These are phyloP conservation scores for Oncorhynchus gorbuscha DNA, from an alignment of 2,113 vertebrate species.

Conservation along the genomic window DNA sequence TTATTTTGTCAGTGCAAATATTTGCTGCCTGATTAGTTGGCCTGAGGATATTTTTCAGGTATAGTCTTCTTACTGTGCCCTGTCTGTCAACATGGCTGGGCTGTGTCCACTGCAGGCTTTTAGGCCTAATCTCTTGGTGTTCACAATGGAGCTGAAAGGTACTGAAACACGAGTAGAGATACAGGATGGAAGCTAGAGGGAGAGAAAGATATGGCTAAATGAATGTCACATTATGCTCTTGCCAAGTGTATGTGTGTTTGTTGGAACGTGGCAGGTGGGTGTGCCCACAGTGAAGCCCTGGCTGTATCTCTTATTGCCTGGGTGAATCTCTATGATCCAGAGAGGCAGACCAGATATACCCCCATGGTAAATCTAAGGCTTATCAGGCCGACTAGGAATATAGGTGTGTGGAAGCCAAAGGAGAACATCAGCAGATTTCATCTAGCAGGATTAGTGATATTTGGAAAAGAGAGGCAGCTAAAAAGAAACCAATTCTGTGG, in stretches of 20 bases:
- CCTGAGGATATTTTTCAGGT: not conserved
- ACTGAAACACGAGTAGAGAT: conserved; percentile 13
- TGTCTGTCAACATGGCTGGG: not conserved
- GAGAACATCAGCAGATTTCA: conserved; percentile 67
- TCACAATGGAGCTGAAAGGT: conserved; percentile 32
- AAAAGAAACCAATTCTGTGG: conserved; percentile 50
- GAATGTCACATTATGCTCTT: conserved; percentile 35
- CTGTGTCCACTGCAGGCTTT: no score
- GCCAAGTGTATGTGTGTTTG: conserved; percentile 34
- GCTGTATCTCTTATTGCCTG: conserved; percentile 51
- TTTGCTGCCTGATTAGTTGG: conserved; percentile 18
- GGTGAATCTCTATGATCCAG: conserved; percentile 70
- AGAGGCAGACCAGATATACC: conserved; percentile 61
- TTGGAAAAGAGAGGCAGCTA: conserved; percentile 46
- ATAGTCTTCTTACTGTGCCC: not conserved
- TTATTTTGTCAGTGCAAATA: conserved; percentile 18
- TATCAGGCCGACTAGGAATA: conserved; percentile 61
- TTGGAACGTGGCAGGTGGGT: conserved; percentile 25
- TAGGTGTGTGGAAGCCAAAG: conserved; percentile 55
- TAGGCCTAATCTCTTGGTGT: not conserved
- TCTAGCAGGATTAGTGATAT: conserved; percentile 67
- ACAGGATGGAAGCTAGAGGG: conserved; percentile 5
- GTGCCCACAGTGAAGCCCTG: conserved; percentile 46
- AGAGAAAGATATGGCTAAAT: conserved; percentile 7
- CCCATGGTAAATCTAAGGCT: conserved; percentile 70